Evolutionary conservation across 2,113 vertebrate genomes (phyloP), one percentile per base, ranked within the genome.

Genomic region (Drymodes brunneopygia): DNA sequence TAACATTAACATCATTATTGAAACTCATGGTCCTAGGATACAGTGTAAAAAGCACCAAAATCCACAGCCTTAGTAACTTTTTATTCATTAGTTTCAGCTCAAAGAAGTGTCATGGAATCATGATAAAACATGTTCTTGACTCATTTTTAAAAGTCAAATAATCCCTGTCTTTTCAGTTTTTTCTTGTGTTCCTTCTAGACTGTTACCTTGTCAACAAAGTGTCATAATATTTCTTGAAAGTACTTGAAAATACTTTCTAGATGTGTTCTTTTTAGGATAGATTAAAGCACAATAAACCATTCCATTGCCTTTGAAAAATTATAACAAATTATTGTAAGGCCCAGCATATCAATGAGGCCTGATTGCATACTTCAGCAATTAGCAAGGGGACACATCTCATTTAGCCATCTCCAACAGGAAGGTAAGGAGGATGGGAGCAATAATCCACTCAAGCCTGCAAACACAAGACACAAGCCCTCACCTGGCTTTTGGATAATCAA

Each of bases 191-290:
- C 47, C 29, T 91, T 47, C 57, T 69, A 88, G 42, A 77, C 42
- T 20, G 36, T 54, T 86, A 65, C 27, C 44, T 38, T 62, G 82
- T 81, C 92, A 95, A 88, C 12, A 77, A 90, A 70, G 6, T 70
- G 64, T 81, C 58, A 83, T 73, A 86, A 53, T 86, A 91, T 94
- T 88, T 88, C 35, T 62, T 65, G 7, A 40, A 70, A 69, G 20
- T 66, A 85, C 19, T 82, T 85, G 27, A 95, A 84, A 88, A 88
- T 51, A 92, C 36, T 67, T 88, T 66, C 54, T 58, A 57, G 69
- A 78, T 42, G 16, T 33, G 29, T 44, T 88, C 8, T 69, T 94
- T 94, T 73, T 45, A 73, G 9, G 38, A 58, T n/a, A 77, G 70
- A 95, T 56, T 65, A 77, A 78, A 61, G 42, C 42, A 51, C 56